phyloP scores from a whole-genome alignment of 2,113 vertebrate genomes.

The Synodontis membranacea region DNA sequence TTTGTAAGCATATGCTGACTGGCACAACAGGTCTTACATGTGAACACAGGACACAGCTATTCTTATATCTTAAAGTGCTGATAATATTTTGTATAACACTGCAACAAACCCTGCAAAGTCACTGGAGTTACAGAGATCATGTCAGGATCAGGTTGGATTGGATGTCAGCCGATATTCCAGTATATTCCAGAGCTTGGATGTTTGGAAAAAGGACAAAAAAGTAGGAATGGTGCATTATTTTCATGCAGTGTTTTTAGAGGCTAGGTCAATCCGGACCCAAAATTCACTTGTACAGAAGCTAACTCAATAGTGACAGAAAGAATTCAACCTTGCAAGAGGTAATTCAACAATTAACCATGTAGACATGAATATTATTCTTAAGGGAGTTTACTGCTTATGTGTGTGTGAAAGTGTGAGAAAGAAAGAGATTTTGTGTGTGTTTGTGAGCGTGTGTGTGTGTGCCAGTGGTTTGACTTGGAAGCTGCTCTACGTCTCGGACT shows the following conservation, averaged over 20 bases:
- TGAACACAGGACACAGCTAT: not conserved
- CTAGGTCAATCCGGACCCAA: not conserved
- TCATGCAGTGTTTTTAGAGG: not conserved
- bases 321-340: not conserved
- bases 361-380: not conserved
- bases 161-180: not conserved
- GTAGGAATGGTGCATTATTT: not conserved
- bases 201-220: not conserved
- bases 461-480: slow-evolving; percentile 30
- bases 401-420: slow-evolving; percentile 21
- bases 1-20: not conserved
- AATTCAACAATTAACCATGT: not conserved
- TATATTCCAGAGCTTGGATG: not conserved
- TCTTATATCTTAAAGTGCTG: not conserved
- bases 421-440: slow-evolving; percentile 27
- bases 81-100: not conserved
- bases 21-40: not conserved
- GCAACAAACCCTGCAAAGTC: not conserved
- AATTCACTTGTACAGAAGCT: not conserved
- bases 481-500: slow-evolving; percentile 47
- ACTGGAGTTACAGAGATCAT: not conserved
- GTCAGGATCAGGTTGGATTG: not conserved
- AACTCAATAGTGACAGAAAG: not conserved
- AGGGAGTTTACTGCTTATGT: slow-evolving; percentile 1
- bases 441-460: not conserved